Percentiles rank a stretch among this genome's conserved stretches.
Evolutionary conservation across 2,888 invertebrate species (phyloP).

Genomic region (Sisyra terminalis): DNA sequence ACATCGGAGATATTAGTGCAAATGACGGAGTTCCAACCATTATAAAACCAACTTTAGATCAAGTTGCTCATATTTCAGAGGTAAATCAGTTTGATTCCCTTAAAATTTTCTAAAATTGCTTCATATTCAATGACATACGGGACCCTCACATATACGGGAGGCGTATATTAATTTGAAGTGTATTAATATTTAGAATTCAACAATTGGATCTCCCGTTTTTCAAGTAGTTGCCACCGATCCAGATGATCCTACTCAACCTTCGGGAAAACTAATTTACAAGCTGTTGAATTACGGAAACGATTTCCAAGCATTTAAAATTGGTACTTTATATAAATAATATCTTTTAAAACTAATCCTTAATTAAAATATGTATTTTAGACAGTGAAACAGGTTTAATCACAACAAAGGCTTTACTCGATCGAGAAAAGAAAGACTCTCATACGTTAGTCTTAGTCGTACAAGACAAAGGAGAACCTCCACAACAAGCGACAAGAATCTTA

Average conservation of each 20-base stretch:
- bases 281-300: conserved; percentile 53
- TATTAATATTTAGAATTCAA: conserved; percentile 53
- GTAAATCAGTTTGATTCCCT: conserved; percentile 21
- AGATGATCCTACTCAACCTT: conserved; percentile 58
- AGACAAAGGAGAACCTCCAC: conserved; percentile 62
- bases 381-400: conserved; percentile 53
- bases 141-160: not conserved
- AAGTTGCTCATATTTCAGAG: conserved; percentile 53
- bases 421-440: conserved; percentile 56
- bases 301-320: conserved; percentile 42
- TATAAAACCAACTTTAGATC: conserved; percentile 49
- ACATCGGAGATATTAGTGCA: conserved; percentile 63
- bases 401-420: conserved; percentile 49
- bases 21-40: conserved; percentile 68
- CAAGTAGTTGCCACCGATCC: conserved; percentile 64
- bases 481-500: conserved; percentile 53
- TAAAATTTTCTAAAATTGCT: not conserved
- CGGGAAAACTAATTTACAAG: conserved; percentile 53
- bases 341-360: not conserved
- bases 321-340: conserved; percentile 19
- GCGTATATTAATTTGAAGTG: conserved; percentile 2
- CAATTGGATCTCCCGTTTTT: conserved; percentile 54
- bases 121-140: not conserved
- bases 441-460: conserved; percentile 62
- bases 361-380: conserved; percentile 26